Evolutionary conservation across 1,140 invertebrate species (phyloP).

Genomic region (Bombus superbus): DNA sequence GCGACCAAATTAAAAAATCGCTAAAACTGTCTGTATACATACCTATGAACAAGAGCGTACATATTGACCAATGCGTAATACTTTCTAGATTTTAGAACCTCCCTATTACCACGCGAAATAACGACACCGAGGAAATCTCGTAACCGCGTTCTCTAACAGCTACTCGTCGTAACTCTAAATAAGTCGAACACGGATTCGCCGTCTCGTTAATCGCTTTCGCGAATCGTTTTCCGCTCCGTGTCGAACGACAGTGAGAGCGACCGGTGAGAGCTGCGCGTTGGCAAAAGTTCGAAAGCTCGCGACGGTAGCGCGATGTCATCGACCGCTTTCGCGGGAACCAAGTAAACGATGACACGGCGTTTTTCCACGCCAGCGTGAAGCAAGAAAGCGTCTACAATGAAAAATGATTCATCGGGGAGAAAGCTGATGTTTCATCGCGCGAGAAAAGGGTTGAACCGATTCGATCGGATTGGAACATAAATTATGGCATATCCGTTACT

Average conservation of each 20-base stretch:
- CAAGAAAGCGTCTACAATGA: conserved; percentile 53
- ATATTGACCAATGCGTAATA: background rate
- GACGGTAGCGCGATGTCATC: conserved; percentile 46
- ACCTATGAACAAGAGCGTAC: background rate
- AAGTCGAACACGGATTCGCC: conserved; percentile 18
- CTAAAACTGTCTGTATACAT: background rate
- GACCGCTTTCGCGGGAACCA: conserved; percentile 40
- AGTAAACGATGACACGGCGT: conserved; percentile 39
- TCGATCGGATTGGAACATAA: background rate
- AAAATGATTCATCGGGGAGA: conserved; percentile 57
- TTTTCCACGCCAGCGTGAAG: conserved; percentile 11
- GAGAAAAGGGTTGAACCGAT: conserved; percentile 18
- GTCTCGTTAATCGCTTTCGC: conserved; percentile 64
- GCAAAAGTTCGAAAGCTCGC: conserved; percentile 66
- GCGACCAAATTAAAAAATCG: too few relatives aligned
- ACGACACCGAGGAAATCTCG: background rate
- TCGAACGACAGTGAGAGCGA: conserved; percentile 47
- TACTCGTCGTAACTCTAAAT: background rate
- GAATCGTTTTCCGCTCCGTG: conserved; percentile 11
- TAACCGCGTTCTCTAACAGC: too few relatives aligned
- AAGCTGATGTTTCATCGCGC: conserved; percentile 47
- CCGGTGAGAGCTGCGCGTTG: conserved; percentile 54
- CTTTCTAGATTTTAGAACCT: background rate
- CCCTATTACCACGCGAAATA: background rate
- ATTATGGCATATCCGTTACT: background rate